Evolutionary conservation across 2,888 invertebrate species (phyloP).

Genomic region (Diaperis boleti): DNA sequence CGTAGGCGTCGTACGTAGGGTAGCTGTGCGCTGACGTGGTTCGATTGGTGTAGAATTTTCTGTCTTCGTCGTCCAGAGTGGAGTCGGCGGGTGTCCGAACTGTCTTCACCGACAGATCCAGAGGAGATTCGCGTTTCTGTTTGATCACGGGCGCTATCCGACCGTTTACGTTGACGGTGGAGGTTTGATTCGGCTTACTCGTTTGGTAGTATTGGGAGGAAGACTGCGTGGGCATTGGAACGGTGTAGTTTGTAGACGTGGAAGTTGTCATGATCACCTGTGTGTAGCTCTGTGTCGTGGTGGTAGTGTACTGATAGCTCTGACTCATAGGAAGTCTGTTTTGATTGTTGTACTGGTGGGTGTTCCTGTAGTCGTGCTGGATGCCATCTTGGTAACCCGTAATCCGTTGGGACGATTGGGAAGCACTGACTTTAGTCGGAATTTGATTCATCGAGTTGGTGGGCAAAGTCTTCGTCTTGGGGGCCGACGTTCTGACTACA

Average conservation of each 20-base stretch:
- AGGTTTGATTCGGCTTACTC: slow-evolving; percentile 43
- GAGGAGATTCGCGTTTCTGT: slow-evolving; percentile 79
- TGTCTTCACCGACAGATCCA: slow-evolving; percentile 91
- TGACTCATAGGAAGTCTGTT: slow-evolving; percentile 34
- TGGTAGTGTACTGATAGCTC: slow-evolving; percentile 42
- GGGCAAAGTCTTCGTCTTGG: slow-evolving; percentile 45
- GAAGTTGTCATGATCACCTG: slow-evolving; percentile 29
- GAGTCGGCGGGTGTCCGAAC: slow-evolving; percentile 91
- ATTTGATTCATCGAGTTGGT: slow-evolving; percentile 39
- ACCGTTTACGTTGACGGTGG: slow-evolving; percentile 42
- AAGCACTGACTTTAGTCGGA: slow-evolving; percentile 21
- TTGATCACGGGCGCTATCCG: slow-evolving; percentile 59
- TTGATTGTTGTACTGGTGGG: slow-evolving; percentile 35
- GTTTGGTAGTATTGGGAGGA: slow-evolving; percentile 58
- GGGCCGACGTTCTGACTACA: slow-evolving; percentile 48
- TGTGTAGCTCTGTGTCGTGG: slow-evolving; percentile 31
- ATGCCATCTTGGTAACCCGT: slow-evolving; percentile 41
- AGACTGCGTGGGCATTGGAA: slow-evolving; percentile 49
- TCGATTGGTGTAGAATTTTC: slow-evolving; percentile 52
- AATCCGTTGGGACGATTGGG: slow-evolving; percentile 42
- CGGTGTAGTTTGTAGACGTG: slow-evolving; percentile 41
- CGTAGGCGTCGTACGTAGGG: slow-evolving; percentile 55
- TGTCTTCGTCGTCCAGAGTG: slow-evolving; percentile 77
- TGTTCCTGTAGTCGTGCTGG: slow-evolving; percentile 41
- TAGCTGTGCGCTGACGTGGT: slow-evolving; percentile 57